Evolutionary conservation across 2,888 invertebrate species (phyloP), one percentile per base, ranked within the genome.

Genomic region (Caradrina clavipalpis): DNA sequence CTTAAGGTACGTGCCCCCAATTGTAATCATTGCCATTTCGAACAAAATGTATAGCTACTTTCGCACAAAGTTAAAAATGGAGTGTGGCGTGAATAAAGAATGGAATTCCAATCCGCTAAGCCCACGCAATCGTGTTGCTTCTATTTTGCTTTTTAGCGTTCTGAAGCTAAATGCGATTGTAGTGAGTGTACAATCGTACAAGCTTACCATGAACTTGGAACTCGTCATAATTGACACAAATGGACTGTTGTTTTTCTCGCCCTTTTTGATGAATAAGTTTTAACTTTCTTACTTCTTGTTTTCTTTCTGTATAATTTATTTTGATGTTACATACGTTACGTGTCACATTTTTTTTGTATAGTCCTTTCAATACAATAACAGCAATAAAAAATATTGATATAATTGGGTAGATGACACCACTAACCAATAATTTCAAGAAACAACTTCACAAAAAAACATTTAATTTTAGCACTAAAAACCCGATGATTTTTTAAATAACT

Each of bases 81-180:
- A 84, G 84, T 78, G 77, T 84, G 78, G 85, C 81, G 82, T 84
- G 85, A 89, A 89, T 76, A 77, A 89, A 90, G 85, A 91, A 89
- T 87, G 86, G 87, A 87, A 91, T 90, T 90, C 85, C 88, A 89
- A 89, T 92, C 87, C 87, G 82, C 86, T 88, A 89, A 89, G 81
- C 84, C 86, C 85, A 88, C 86, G 87, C 88, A 87, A 89, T 90
- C 86, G 82, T 82, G 82, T 85, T 86, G 81, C 84, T 90, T 80
- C 83, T 86, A 80, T 88, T 91, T 88, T 88, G 83, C 85, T 89
- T 89, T 90, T 89, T 87, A 88, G 84, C 82, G 76, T 88, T 82
- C 72, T 78, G 73, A 62, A 69, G 78, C 69, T 63, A 73, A 80
- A 71, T 82, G 35, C 69, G 58, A 77, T 75, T 74, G 80, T 71